Evolutionary conservation across 2,888 invertebrate species (phyloP).

Genomic region (Limnephilus marmoratus): DNA sequence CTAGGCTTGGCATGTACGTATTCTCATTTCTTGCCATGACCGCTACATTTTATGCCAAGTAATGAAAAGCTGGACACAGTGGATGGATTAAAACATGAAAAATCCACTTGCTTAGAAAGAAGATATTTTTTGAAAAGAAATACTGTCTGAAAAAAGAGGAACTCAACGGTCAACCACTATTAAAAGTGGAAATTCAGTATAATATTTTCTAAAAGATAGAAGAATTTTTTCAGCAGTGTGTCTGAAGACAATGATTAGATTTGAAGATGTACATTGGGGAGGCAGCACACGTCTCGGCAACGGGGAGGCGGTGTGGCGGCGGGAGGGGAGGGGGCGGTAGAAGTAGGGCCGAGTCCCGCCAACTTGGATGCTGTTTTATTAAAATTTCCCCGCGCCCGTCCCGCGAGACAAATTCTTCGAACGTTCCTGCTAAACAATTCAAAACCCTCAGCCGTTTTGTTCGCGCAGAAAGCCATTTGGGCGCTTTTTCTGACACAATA

Average conservation of each 20-base stretch:
- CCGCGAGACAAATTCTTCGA: slow-evolving; percentile 60
- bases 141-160: background rate
- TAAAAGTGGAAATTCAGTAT: background rate
- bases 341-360: slow-evolving; percentile 20
- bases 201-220: background rate
- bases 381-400: slow-evolving; percentile 57
- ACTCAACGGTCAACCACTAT: background rate
- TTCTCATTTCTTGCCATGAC: background rate
- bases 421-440: slow-evolving; percentile 62
- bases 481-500: slow-evolving; percentile 37
- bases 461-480: slow-evolving; percentile 45
- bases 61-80: background rate
- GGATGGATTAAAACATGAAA: background rate
- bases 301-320: background rate
- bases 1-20: background rate
- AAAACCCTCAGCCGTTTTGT: slow-evolving; percentile 47
- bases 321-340: background rate
- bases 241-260: slow-evolving; percentile 44
- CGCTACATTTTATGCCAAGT: background rate
- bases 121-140: background rate
- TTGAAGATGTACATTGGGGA: slow-evolving; percentile 32
- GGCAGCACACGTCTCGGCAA: slow-evolving; percentile 37
- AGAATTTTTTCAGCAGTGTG: slow-evolving; percentile 14
- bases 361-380: slow-evolving; percentile 56
- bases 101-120: background rate